Percentiles rank a stretch among this genome's conserved stretches.
These are phyloP conservation scores for Hypercompe scribonia DNA, from an alignment of 2,888 invertebrate species.

Conservation along the genomic window DNA sequence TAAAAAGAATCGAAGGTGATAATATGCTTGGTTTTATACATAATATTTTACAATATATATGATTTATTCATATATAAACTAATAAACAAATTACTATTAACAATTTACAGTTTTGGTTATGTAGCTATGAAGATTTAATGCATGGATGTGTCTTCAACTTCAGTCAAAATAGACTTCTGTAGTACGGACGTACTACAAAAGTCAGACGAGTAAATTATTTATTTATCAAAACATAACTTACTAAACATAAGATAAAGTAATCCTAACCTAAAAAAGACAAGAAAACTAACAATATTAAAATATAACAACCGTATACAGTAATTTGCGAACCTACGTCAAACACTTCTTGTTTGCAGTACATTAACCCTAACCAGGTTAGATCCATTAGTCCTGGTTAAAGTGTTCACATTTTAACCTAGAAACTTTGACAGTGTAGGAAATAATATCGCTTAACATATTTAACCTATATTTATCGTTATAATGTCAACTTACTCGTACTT, in stretches of 20 bases:
- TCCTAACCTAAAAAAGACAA: neutral
- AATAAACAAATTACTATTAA: too few relatives aligned
- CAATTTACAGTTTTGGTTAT: too few relatives aligned
- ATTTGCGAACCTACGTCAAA: conserved; percentile 4
- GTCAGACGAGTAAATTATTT: too few relatives aligned
- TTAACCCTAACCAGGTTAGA: conserved; percentile 14
- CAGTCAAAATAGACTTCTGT: neutral
- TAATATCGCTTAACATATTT: neutral
- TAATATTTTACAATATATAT: too few relatives aligned
- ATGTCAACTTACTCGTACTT: too few relatives aligned
- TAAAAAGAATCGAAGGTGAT: too few relatives aligned
- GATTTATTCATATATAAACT: too few relatives aligned
- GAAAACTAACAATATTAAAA: too few relatives aligned
- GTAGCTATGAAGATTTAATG: too few relatives aligned
- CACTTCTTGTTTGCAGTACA: neutral
- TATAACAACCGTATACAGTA: neutral
- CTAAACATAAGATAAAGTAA: neutral
- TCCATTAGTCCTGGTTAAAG: conserved; percentile 6
- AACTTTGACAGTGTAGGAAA: conserved; percentile 4
- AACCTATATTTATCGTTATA: neutral
- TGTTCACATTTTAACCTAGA: conserved; percentile 4
- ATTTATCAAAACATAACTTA: neutral
- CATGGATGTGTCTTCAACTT: too few relatives aligned
- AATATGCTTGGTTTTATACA: too few relatives aligned
- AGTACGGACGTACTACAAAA: neutral